phyloP scores from a whole-genome alignment of 2,888 invertebrate genomes.

The Blomia tropicalis region DNA sequence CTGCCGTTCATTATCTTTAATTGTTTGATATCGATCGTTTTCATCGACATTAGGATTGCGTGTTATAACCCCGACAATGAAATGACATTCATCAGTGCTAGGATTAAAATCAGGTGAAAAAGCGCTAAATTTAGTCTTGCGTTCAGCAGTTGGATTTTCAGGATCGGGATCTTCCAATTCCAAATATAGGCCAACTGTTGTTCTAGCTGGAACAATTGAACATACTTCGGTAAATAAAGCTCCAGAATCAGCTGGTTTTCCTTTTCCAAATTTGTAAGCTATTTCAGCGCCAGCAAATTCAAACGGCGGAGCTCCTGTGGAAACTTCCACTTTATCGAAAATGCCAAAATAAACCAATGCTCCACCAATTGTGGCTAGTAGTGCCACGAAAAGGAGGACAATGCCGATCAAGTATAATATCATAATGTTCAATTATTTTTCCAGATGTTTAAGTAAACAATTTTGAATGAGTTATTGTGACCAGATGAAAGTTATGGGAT shows the following conservation, averaged over 20 bases:
- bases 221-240: slow-evolving; percentile 36
- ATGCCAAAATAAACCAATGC: slow-evolving; percentile 35
- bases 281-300: slow-evolving; percentile 33
- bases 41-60: slow-evolving; percentile 30
- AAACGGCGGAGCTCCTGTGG: slow-evolving; percentile 35
- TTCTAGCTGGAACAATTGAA: slow-evolving; percentile 34
- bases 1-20: neutral
- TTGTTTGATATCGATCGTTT: neutral
- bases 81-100: slow-evolving; percentile 31
- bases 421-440: no score
- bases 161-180: slow-evolving; percentile 34
- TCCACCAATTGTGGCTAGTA: slow-evolving; percentile 33
- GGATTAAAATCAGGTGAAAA: neutral
- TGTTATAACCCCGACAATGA: slow-evolving; percentile 37
- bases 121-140: neutral
- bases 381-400: slow-evolving; percentile 31
- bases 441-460: no score
- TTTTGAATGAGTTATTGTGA: no score
- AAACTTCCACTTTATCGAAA: slow-evolving; percentile 34
- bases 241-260: slow-evolving; percentile 38
- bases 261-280: slow-evolving; percentile 38
- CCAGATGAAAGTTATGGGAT: no score
- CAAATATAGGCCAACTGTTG: slow-evolving; percentile 38
- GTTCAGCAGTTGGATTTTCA: neutral
- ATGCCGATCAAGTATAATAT: slow-evolving; percentile 31